Evolutionary conservation across 53 echinoderm and acorn worm species (phyloP), one percentile per base, ranked within the genome.

Genomic region (Echinarachnius parma): DNA sequence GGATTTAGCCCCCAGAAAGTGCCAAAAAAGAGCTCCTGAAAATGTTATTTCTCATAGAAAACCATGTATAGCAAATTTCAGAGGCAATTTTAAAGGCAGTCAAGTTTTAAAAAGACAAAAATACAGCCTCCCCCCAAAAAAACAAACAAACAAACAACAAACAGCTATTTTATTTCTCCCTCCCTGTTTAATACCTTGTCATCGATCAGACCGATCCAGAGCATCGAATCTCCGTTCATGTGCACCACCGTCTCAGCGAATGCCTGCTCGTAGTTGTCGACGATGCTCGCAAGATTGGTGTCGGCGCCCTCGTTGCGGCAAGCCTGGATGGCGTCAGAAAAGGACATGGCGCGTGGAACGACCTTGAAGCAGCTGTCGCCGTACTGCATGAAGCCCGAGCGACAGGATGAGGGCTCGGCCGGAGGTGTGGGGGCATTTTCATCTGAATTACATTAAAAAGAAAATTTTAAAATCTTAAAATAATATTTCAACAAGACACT

Each of bases 141-240:
- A n/a, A n/a, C n/a, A n/a, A n/a, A n/a, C n/a, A n/a, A n/a, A n/a
- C n/a, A n/a, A n/a, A n/a, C n/a, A n/a, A n/a, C n/a, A n/a, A n/a
- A n/a, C n/a, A n/a, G n/a, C n/a, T n/a, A n/a, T n/a, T n/a, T n/a
- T n/a, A n/a, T n/a, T n/a, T n/a, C n/a, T n/a, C n/a, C n/a, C n/a
- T n/a, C n/a, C n/a, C n/a, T n/a, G n/a, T n/a, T n/a, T 28, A 39
- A 8, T 31, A 77, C 84, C 77, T 87, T 70, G 14, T 92, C 81
- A 59, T 88, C 81, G 2, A 78, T 62, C 44, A 89, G 57, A 28
- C 92, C 92, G 29, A 92, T 69, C 92, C 92, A 92, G 0, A 88
- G 62, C 26, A 84, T 53, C 18, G 31, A 52, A 37, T 75, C 87
- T 10, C 84, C 87, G 59, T 82, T 91, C 2, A 75, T 62, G 34